A percentile compares a stretch with the other conserved stretches of the same genome.
These are phyloP conservation scores for Dolichopus griseipennis DNA, from an alignment of 2,888 invertebrate species.

Conservation along the genomic window DNA sequence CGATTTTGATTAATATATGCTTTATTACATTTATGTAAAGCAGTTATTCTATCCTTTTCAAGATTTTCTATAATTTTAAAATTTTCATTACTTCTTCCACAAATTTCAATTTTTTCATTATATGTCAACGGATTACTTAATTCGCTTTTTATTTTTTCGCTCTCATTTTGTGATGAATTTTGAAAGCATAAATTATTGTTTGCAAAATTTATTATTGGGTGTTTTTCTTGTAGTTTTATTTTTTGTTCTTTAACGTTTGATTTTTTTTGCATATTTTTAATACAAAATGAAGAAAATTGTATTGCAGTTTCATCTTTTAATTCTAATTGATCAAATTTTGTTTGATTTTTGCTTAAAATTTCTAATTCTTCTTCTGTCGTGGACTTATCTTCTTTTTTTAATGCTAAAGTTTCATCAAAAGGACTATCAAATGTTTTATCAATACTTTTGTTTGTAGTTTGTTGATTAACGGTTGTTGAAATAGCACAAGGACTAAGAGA, in stretches of 20 bases:
- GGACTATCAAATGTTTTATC: not conserved
- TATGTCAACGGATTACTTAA: not conserved
- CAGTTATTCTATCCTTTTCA: conserved; percentile 36
- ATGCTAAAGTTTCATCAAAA: not conserved
- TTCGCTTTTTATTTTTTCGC: not conserved
- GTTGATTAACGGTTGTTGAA: conserved; percentile 15
- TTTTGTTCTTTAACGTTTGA: not conserved
- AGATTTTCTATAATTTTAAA: conserved; percentile 34
- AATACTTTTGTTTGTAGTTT: conserved; percentile 14
- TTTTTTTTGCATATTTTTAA: too few species aligned
- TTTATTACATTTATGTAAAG: conserved; percentile 36
- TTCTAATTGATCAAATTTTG: not conserved
- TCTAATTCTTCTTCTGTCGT: too few species aligned
- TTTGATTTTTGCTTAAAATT: too few species aligned
- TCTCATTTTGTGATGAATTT: too few species aligned
- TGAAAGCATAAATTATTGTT: too few species aligned
- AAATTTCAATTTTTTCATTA: not conserved
- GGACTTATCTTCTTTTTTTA: not conserved
- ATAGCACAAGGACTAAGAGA: conserved; percentile 30
- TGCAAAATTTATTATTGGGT: too few species aligned
- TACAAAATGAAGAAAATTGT: too few species aligned
- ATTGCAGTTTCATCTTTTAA: too few species aligned
- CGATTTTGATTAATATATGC: conserved; percentile 28
- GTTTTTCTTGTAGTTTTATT: not conserved
- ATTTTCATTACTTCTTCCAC: conserved; percentile 20